Evolutionary conservation across 1,140 invertebrate species (phyloP).

Genomic region (Oedothorax gibbosus): DNA sequence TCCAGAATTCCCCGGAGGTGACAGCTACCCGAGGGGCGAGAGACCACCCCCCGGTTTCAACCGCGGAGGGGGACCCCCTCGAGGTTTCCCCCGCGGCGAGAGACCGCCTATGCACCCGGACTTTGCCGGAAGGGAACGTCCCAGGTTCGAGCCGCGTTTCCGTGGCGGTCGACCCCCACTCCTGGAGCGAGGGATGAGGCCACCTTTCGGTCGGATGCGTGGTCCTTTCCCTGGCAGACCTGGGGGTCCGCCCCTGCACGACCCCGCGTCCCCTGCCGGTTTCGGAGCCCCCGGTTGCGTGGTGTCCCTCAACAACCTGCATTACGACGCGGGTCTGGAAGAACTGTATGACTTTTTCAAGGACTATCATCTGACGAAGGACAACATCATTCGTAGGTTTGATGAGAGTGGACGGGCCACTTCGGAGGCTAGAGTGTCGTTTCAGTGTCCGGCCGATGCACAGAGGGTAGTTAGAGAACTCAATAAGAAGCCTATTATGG

Average conservation of each 20-base stretch:
- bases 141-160: conserved; percentile 14
- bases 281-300: conserved; percentile 84
- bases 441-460: conserved; percentile 80
- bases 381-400: conserved; percentile 67
- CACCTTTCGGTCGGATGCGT: conserved; percentile 34
- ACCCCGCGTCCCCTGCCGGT: conserved; percentile 69
- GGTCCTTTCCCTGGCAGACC: conserved; percentile 11
- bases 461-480: conserved; percentile 77
- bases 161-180: not conserved
- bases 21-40: too few species aligned
- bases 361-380: conserved; percentile 65
- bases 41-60: not conserved
- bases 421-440: conserved; percentile 88
- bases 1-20: too few species aligned
- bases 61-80: not conserved
- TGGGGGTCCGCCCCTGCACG: conserved; percentile 59
- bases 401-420: conserved; percentile 87
- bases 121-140: conserved; percentile 5
- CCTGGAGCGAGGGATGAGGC: conserved; percentile 9
- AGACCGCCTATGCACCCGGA: not conserved
- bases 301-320: conserved; percentile 85
- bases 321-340: conserved; percentile 84
- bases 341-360: conserved; percentile 90
- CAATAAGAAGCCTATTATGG: conserved; percentile 62
- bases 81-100: not conserved